Percentiles rank a stretch among this genome's conserved stretches.
Conservation (phyloP, 2,888 invertebrate species). For the Xestia c-nigrum region DNA sequence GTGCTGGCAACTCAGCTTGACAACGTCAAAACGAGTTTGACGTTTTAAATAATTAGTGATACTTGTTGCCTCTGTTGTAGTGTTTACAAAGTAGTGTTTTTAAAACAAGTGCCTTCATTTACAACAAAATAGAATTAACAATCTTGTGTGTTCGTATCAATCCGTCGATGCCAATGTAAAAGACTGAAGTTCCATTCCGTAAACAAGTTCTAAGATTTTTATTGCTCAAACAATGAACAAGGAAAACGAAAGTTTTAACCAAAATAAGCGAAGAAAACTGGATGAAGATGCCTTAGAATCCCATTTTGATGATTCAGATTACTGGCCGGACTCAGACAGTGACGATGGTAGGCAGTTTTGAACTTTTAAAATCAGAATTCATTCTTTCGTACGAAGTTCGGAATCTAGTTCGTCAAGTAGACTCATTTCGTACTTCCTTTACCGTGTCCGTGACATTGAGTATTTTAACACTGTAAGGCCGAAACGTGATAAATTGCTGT, state of each 20-base stretch:
- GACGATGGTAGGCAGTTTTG: constrained; percentile 76
- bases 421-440: constrained; percentile 8
- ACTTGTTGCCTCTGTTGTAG: constrained; percentile 67
- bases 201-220: constrained; percentile 22
- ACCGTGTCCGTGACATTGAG: constrained; percentile 47
- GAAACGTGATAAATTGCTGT: constrained; percentile 22
- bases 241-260: constrained; percentile 78
- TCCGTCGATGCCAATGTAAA: constrained; percentile 29
- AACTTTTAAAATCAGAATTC: constrained; percentile 32
- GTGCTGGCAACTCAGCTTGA: constrained; percentile 26
- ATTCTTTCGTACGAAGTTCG: constrained; percentile 11
- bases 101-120: constrained; percentile 60
- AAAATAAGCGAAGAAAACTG: constrained; percentile 82
- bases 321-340: constrained; percentile 84
- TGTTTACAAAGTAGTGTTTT: constrained; percentile 66
- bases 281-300: constrained; percentile 76
- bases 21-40: constrained; percentile 44
- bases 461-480: constrained; percentile 20
- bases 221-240: constrained; percentile 79
- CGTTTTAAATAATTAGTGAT: not conserved
- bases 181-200: constrained; percentile 58
- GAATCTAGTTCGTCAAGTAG: constrained; percentile 11
- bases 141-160: constrained; percentile 51
- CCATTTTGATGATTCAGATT: constrained; percentile 81
- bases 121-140: constrained; percentile 53